These are phyloP conservation scores for Stenichneumon culpator DNA, from an alignment of 2,888 invertebrate species.

Conservation along the genomic window DNA sequence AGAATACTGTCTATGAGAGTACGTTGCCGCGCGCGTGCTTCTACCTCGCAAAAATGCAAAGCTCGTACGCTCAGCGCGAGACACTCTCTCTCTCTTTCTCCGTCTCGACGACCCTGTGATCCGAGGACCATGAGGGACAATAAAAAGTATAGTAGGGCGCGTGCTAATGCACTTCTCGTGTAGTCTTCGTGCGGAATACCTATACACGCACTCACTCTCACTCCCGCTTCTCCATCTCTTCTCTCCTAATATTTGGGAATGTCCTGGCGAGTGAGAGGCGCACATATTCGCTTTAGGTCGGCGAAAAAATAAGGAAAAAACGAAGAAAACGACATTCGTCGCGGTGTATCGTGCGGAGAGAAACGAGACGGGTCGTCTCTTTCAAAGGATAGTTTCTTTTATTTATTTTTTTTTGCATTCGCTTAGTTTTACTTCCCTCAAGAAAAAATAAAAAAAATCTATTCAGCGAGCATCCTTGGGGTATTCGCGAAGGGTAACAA, in stretches of 20 bases:
- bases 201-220: conserved; percentile 46
- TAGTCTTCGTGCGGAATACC: conserved; percentile 70
- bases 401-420: not conserved
- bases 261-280: conserved; percentile 59
- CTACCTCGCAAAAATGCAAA: conserved; percentile 40
- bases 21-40: conserved; percentile 44
- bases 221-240: conserved; percentile 47
- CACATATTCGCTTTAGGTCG: conserved; percentile 61
- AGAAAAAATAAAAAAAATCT: conserved; percentile 4
- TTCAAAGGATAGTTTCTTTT: not conserved
- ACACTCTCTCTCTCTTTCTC: not conserved
- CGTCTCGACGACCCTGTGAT: conserved; percentile 28
- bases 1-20: conserved; percentile 60
- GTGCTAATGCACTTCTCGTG: conserved; percentile 82
- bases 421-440: conserved; percentile 1
- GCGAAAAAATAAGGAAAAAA: conserved; percentile 44
- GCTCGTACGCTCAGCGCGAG: not conserved
- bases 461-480: not conserved
- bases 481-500: not conserved
- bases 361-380: conserved; percentile 32
- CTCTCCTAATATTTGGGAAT: conserved; percentile 78
- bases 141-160: conserved; percentile 79
- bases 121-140: conserved; percentile 71
- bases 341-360: conserved; percentile 45
- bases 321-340: conserved; percentile 59